A percentile compares a stretch with the other conserved stretches of the same genome.
Evolutionary conservation across 1,140 invertebrate species (phyloP).

Genomic region (Trachymyrmex cornetzi): DNA sequence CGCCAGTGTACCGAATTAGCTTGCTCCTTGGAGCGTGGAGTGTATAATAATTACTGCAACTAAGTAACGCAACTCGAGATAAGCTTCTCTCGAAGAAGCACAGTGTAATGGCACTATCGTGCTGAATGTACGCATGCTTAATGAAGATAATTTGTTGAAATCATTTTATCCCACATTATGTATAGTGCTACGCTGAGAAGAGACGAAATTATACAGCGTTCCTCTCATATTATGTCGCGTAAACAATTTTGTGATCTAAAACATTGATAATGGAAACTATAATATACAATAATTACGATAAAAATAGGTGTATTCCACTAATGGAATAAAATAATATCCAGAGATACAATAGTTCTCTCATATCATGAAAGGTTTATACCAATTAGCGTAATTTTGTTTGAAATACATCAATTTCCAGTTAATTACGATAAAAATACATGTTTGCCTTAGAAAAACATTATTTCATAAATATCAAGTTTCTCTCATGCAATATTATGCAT

Average conservation of each 20-base stretch:
- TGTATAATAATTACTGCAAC: conserved; percentile 72
- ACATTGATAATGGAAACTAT: conserved; percentile 17
- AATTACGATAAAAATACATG: not conserved
- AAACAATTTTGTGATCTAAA: conserved; percentile 42
- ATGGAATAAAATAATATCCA: conserved; percentile 32
- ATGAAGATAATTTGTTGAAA: conserved; percentile 66
- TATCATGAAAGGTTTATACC: not conserved
- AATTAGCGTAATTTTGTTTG: not conserved
- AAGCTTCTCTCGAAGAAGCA: conserved; percentile 49
- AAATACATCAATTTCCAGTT: not conserved
- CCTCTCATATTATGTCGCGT: conserved; percentile 47
- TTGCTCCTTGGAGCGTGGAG: conserved; percentile 70
- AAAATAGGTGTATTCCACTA: conserved; percentile 20
- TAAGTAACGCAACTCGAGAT: conserved; percentile 64
- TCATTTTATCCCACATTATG: conserved; percentile 68
- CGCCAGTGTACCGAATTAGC: conserved; percentile 61
- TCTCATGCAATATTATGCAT: not conserved
- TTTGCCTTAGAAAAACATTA: not conserved
- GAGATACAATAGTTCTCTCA: conserved; percentile 4
- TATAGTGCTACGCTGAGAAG: conserved; percentile 45
- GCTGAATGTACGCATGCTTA: conserved; percentile 66
- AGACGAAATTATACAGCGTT: conserved; percentile 49
- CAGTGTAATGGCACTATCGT: conserved; percentile 55
- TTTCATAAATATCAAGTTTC: not conserved
- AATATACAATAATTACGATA: conserved; percentile 42